These are phyloP conservation scores for Antitype chi DNA, from an alignment of 2,888 invertebrate species.

Conservation along the genomic window DNA sequence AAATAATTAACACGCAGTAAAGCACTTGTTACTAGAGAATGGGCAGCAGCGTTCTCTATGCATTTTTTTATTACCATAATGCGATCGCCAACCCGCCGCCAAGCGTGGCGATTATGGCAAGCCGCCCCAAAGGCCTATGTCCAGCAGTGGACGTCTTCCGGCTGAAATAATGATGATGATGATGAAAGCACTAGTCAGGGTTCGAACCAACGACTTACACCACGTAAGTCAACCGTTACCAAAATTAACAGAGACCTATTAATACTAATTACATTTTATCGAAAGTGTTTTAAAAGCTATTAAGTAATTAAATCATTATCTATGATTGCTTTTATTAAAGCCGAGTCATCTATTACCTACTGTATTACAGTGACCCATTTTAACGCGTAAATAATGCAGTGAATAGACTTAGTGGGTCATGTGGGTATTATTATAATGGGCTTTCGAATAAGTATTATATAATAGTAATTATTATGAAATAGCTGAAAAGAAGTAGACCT, in stretches of 20 bases:
- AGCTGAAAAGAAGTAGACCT: background rate
- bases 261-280: slow-evolving; percentile 49
- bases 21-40: too few relatives aligned
- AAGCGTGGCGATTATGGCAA: too few relatives aligned
- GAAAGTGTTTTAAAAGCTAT: slow-evolving; percentile 56
- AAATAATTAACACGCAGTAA: too few relatives aligned
- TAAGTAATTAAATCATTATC: slow-evolving; percentile 66
- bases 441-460: slow-evolving; percentile 3
- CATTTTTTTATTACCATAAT: too few relatives aligned
- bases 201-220: too few relatives aligned
- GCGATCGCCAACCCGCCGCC: too few relatives aligned
- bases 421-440: background rate
- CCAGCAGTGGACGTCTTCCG: too few relatives aligned
- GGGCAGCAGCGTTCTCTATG: too few relatives aligned
- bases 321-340: slow-evolving; percentile 54
- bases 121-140: too few relatives aligned
- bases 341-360: slow-evolving; percentile 51
- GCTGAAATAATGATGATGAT: too few relatives aligned
- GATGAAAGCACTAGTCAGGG: too few relatives aligned
- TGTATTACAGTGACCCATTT: slow-evolving; percentile 46
- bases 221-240: too few relatives aligned
- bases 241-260: slow-evolving; percentile 33
- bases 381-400: slow-evolving; percentile 41
- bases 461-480: background rate
- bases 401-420: slow-evolving; percentile 13